These are phyloP conservation scores for Xanthia icteritia DNA, from an alignment of 2,888 invertebrate species.

Conservation along the genomic window DNA sequence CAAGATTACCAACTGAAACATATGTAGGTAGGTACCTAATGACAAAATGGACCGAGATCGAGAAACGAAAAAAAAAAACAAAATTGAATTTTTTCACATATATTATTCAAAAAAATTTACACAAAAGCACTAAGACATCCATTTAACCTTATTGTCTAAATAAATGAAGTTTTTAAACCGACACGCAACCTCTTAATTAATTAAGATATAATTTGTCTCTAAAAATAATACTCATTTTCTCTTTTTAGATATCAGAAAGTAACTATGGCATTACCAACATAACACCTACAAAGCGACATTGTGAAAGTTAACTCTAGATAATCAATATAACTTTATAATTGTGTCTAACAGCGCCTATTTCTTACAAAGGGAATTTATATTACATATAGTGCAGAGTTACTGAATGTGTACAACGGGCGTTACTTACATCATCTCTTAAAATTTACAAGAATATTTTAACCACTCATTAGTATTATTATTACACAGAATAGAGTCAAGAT, in stretches of 20 bases:
- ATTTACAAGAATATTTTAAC: constrained; percentile 78
- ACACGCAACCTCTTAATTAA: constrained; percentile 89
- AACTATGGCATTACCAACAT: constrained; percentile 86
- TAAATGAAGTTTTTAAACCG: constrained; percentile 89
- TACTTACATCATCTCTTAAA: constrained; percentile 81
- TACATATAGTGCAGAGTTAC: constrained; percentile 87
- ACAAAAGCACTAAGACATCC: constrained; percentile 91
- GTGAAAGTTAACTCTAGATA: constrained; percentile 80
- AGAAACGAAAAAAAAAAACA: constrained; percentile 36
- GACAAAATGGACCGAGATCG: not conserved
- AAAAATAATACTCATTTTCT: constrained; percentile 89
- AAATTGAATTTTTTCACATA: constrained; percentile 87
- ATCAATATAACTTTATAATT: constrained; percentile 78
- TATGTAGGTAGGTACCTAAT: not conserved
- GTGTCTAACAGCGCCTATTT: constrained; percentile 82
- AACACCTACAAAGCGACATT: constrained; percentile 86
- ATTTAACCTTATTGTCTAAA: constrained; percentile 91
- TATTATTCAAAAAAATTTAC: constrained; percentile 91
- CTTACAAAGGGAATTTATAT: constrained; percentile 83
- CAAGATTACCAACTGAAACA: not conserved
- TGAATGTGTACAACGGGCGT: constrained; percentile 85
- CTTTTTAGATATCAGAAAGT: constrained; percentile 82
- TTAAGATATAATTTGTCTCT: constrained; percentile 89
- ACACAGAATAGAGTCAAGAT: constrained; percentile 67
- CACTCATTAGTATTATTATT: constrained; percentile 69